Evolutionary conservation across 2,113 vertebrate species (phyloP), one percentile per base, ranked within the genome.

Genomic region (Sialia sialis): DNA sequence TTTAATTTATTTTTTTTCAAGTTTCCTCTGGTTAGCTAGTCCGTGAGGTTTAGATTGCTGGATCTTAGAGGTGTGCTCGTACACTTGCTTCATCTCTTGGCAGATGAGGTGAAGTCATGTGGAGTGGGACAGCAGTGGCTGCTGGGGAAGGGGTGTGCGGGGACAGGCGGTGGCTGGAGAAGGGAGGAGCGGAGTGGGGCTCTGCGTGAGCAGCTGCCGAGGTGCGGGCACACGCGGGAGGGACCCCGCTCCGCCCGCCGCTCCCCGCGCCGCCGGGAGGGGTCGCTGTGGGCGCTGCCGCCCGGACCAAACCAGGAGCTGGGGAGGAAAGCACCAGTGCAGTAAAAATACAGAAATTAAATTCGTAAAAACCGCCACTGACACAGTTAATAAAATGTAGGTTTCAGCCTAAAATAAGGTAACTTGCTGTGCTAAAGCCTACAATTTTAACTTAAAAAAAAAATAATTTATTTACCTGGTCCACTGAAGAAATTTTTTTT

Each of bases 211-310:
- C 58, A 16, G 21, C 3, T 20, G 67, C 41, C 21, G 78, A 20
- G 67, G 54, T 23, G 84, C 7, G 19, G 20, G 69, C 17, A 34
- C 4, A 66, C 66, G 25, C 44, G 12, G n/a, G n/a, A n/a, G n/a
- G 54, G 30, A 82, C 66, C 10, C 13, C 26, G 0, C 58, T 41
- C 7, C 44, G 12, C 22, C 56, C 66, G 83, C 68, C 36, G 2
- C 36, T 43, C 1, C 75, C 32, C 38, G 5, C 63, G 13, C 38
- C 8, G 62, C 96, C 97, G 7, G 89, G 22, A 97, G 97, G 85
- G 74, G 97, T 10, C 87, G 97, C 97, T 97, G 83, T 54, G 25
- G 2, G 52, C 58, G 30, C 89, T 86, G 86, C 90, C 39, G n/a
- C 76, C 19, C 68, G 5, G 38, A 26, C 49, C 26, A 4, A 25